Percentiles rank a stretch among this genome's conserved stretches.
phyloP scores from a whole-genome alignment of 2,113 vertebrate genomes.

The Sula dactylatra region DNA sequence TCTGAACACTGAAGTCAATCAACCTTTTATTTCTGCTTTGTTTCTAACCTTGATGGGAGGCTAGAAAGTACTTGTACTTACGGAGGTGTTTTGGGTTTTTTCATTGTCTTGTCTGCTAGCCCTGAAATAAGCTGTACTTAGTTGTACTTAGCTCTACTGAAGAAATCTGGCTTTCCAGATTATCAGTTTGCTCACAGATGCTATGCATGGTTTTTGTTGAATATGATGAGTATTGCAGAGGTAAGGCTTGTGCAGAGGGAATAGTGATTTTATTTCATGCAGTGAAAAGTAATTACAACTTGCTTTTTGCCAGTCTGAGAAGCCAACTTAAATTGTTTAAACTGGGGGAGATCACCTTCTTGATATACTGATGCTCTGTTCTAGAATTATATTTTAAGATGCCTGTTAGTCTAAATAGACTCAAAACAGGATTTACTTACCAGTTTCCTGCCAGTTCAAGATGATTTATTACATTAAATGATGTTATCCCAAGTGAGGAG shows the following conservation, averaged over 20 bases:
- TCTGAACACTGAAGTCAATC: background rate
- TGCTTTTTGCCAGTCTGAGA: background rate
- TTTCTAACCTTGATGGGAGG: background rate
- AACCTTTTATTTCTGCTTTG: background rate
- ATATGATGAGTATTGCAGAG: background rate
- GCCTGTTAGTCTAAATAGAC: background rate
- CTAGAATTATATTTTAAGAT: background rate
- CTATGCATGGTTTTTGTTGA: background rate
- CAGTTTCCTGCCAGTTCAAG: background rate
- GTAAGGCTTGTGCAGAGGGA: background rate
- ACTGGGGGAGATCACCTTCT: background rate
- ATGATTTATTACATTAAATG: background rate
- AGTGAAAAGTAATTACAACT: background rate
- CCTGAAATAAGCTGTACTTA: background rate
- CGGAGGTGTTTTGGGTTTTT: background rate
- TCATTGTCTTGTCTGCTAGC: background rate
- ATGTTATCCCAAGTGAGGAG: background rate
- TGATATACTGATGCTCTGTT: background rate
- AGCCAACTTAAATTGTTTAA: background rate
- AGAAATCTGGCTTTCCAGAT: background rate
- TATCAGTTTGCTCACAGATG: background rate
- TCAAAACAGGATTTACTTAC: background rate
- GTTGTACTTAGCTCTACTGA: background rate
- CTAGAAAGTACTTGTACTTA: background rate
- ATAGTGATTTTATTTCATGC: background rate